A percentile compares a stretch with the other conserved stretches of the same genome.
These are phyloP conservation scores for Podarcis muralis DNA, from an alignment of 2,113 vertebrate species.

Conservation along the genomic window DNA sequence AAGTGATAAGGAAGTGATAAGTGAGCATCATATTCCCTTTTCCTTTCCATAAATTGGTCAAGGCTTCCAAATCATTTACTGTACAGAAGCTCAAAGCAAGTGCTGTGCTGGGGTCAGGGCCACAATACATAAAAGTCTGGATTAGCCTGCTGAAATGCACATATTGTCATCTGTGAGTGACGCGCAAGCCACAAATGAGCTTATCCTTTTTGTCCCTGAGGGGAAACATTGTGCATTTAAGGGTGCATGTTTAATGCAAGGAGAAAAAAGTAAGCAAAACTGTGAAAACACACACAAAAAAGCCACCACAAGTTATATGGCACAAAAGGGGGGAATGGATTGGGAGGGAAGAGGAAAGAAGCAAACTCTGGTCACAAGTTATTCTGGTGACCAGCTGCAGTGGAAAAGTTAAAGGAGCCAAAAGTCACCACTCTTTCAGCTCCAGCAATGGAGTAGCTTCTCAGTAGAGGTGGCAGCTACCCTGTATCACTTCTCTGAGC, in stretches of 20 bases:
- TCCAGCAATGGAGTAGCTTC: too few relatives aligned
- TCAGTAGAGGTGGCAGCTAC: too few relatives aligned
- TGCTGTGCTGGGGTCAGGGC: background rate
- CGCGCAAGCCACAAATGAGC: background rate
- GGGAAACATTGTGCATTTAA: background rate
- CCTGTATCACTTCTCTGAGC: too few relatives aligned
- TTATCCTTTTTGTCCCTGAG: background rate
- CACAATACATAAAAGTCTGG: too few relatives aligned
- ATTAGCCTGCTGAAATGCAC: background rate
- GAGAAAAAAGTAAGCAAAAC: background rate
- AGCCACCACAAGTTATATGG: too few relatives aligned
- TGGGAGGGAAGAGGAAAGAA: too few relatives aligned
- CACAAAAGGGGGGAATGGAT: too few relatives aligned
- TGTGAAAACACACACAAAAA: background rate
- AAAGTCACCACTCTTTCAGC: too few relatives aligned
- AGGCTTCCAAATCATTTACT: background rate
- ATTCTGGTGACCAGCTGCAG: too few relatives aligned
- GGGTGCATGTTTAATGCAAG: background rate
- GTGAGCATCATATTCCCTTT: background rate
- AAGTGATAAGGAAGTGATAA: constrained; percentile 2
- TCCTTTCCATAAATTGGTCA: constrained; percentile 1
- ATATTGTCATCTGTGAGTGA: background rate
- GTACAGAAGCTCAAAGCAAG: background rate
- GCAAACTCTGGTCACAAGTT: too few relatives aligned
- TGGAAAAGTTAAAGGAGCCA: too few relatives aligned